These are phyloP conservation scores for Cryptotis parvus DNA, from an alignment of 2,113 vertebrate species.

Conservation along the genomic window DNA sequence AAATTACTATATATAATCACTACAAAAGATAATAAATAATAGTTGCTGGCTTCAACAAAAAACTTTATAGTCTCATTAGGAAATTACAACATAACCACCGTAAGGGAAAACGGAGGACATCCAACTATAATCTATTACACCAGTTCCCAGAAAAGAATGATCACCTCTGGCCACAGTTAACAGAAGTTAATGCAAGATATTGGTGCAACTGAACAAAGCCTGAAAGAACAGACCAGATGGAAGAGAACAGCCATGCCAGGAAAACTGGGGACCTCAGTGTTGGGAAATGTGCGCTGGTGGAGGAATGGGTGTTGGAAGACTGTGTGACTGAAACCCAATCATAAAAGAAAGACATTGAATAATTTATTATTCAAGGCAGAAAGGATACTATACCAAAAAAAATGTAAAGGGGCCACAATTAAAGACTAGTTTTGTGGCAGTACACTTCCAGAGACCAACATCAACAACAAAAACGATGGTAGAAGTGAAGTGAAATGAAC, in stretches of 20 bases:
- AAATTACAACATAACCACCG: not conserved
- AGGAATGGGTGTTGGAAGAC: too few species aligned
- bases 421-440: not conserved
- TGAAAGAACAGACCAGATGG: not conserved
- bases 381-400: not conserved
- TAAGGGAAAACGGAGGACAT: not conserved
- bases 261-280: too few species aligned
- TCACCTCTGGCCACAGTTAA: not conserved
- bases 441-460: not conserved
- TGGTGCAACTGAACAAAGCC: not conserved
- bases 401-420: not conserved
- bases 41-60: not conserved
- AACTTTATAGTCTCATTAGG: constrained; percentile 13
- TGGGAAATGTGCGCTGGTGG: too few species aligned
- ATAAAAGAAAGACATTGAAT: not conserved
- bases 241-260: not conserved
- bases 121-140: not conserved
- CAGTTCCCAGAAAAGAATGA: not conserved
- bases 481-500: too few species aligned
- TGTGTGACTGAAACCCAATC: too few species aligned
- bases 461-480: too few species aligned
- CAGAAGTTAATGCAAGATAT: constrained; percentile 19
- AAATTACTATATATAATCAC: not conserved
- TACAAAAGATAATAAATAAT: not conserved
- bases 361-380: not conserved